Evolutionary conservation across 92 coral and sea anemone genomes (phyloP), one percentile per base, ranked within the genome.

Genomic region (Actinernus sp.): DNA sequence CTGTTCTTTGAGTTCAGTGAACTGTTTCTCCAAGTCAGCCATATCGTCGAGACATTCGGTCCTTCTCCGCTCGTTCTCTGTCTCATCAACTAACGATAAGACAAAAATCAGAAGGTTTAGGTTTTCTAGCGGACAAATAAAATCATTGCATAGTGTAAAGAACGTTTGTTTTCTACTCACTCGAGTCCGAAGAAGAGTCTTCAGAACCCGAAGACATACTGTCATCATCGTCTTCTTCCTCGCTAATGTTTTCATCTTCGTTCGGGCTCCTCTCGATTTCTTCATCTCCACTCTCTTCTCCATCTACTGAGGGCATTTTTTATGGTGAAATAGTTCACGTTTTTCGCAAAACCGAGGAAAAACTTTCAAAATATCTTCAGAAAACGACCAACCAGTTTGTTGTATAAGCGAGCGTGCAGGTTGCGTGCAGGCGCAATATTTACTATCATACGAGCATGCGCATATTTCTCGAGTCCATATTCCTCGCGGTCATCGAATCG

Each of bases 241-340:
- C 98, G 74, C 98, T 94, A 92, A 88, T 88, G 73, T 94, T 91
- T 33, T 94, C 98, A 36, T 79, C 98, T 60, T 92, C 98, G 31
- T 92, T 91, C 33, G 90, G 87, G 40, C 93, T 91, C 80, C 91
- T 80, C 26, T 88, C 94, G 26, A 91, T 87, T 48, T 94, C 98
- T 16, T 94, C 98, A 18, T 94, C 98, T 2, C 92, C 98, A 76
- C 96, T 94, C 54, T 94, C 98, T 69, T 94, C 98, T 58, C 98
- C 98, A 65, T 94, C 98, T 31, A 94, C 87, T 21, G 93, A 85
- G 12, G 98, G 97, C 97, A 90, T 90, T 2, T 45, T 58, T 13
- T 3, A n/a, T n/a, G n/a, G n/a, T n/a, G n/a, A n/a, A n/a, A n/a
- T n/a, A n/a, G n/a, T n/a, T n/a, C n/a, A n/a, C n/a, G n/a, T n/a